Evolutionary conservation across 2,797 vertebrate genomes (phyloP).

Genomic region (Crypturellus tataupa): DNA sequence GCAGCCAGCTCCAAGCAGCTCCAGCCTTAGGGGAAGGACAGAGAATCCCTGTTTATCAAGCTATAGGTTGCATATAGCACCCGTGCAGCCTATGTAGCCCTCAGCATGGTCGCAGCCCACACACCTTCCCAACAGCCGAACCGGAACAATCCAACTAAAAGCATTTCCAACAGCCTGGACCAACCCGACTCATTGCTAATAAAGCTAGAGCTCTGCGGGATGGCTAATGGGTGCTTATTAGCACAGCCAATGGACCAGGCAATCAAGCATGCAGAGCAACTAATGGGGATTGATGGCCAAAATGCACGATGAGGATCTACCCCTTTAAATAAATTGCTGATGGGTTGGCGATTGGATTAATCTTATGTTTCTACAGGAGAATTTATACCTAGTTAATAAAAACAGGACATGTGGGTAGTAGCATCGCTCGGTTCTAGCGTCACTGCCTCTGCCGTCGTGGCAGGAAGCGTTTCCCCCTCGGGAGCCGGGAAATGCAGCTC

Average conservation of each 20-base stretch:
- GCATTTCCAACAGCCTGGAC: conserved; percentile 25
- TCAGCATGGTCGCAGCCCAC: no score
- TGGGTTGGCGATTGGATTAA: background rate
- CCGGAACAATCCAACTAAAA: conserved; percentile 56
- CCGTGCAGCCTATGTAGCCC: no score
- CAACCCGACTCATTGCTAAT: conserved; percentile 56
- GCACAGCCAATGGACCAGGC: conserved; percentile 60
- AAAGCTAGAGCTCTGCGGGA: conserved; percentile 56
- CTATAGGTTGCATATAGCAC: background rate
- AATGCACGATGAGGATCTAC: conserved; percentile 26
- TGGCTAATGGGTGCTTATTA: conserved; percentile 66
- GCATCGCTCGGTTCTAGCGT: background rate
- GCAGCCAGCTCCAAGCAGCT: no score
- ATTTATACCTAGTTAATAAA: conserved; percentile 13
- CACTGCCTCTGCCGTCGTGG: background rate
- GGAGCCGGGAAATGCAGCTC: background rate
- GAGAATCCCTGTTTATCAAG: no score
- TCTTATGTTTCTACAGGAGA: conserved; percentile 4
- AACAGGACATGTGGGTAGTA: background rate
- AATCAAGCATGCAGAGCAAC: conserved; percentile 59
- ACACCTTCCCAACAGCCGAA: conserved; percentile 49
- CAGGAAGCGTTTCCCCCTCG: background rate
- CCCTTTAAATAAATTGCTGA: conserved; percentile 46
- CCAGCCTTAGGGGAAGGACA: no score
- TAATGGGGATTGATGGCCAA: conserved; percentile 65